These are phyloP conservation scores for Phaetusa simplex DNA, from an alignment of 2,113 vertebrate species.

Conservation along the genomic window DNA sequence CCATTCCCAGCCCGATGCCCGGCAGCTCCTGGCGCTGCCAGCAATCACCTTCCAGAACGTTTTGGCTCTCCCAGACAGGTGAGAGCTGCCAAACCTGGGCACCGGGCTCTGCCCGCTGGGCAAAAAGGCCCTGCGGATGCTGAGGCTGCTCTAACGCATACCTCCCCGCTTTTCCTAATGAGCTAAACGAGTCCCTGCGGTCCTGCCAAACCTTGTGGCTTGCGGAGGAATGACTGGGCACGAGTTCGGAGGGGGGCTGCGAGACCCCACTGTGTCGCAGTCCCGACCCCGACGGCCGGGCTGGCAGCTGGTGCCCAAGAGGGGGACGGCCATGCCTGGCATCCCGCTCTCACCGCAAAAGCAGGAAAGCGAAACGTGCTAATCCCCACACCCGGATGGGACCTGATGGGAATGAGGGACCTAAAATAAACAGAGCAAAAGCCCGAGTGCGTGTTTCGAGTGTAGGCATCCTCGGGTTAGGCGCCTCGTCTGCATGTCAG, in stretches of 20 bases:
- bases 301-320: background rate
- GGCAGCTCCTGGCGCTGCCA: background rate
- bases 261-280: accelerated
- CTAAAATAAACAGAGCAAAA: background rate
- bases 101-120: background rate
- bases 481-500: background rate
- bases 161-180: background rate
- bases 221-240: background rate
- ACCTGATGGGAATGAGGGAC: background rate
- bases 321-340: background rate
- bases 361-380: background rate
- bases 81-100: background rate
- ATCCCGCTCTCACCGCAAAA: accelerated
- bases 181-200: accelerated
- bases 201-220: accelerated
- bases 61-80: background rate
- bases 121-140: background rate
- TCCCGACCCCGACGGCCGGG: accelerated
- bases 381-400: background rate
- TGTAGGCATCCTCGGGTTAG: background rate
- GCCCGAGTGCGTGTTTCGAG: background rate
- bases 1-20: accelerated
- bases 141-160: background rate
- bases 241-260: accelerated
- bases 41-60: background rate